A percentile compares a stretch with the other conserved stretches of the same genome.
phyloP scores from a whole-genome alignment of 2,888 invertebrate species.

The Zeuzera pyrina region DNA sequence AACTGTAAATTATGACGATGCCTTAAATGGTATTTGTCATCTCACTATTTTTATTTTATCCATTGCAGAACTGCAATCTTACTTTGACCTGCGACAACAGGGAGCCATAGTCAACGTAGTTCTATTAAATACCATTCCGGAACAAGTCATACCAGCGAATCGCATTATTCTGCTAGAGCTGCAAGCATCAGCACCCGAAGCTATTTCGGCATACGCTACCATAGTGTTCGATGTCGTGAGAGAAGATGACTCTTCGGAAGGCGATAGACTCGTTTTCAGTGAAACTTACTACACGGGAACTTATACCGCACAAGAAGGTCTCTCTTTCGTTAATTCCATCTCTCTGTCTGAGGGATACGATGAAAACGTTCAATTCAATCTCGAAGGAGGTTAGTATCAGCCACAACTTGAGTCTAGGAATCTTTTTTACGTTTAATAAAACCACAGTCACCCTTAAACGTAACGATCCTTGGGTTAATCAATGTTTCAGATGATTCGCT shows the following conservation, averaged over 20 bases:
- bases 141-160: slow-evolving; percentile 20
- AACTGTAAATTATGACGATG: too few relatives aligned
- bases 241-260: background rate
- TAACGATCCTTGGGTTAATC: too few relatives aligned
- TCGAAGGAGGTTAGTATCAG: slow-evolving; percentile 25
- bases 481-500: slow-evolving; percentile 10
- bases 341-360: slow-evolving; percentile 22
- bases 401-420: too few relatives aligned
- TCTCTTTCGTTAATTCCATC: slow-evolving; percentile 19
- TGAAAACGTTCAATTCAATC: slow-evolving; percentile 17
- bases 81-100: slow-evolving; percentile 1
- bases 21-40: too few relatives aligned
- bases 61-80: slow-evolving; percentile 1
- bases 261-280: slow-evolving; percentile 12
- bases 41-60: too few relatives aligned
- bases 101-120: slow-evolving; percentile 12
- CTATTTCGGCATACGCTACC: slow-evolving; percentile 21
- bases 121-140: slow-evolving; percentile 18
- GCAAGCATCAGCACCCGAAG: slow-evolving; percentile 20
- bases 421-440: too few relatives aligned
- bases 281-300: slow-evolving; percentile 24
- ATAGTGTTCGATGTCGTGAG: slow-evolving; percentile 19
- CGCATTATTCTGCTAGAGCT: slow-evolving; percentile 21
- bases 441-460: too few relatives aligned
- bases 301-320: slow-evolving; percentile 18